Evolutionary conservation across 2,113 vertebrate species (phyloP).

Genomic region (Trogon surrucura): DNA sequence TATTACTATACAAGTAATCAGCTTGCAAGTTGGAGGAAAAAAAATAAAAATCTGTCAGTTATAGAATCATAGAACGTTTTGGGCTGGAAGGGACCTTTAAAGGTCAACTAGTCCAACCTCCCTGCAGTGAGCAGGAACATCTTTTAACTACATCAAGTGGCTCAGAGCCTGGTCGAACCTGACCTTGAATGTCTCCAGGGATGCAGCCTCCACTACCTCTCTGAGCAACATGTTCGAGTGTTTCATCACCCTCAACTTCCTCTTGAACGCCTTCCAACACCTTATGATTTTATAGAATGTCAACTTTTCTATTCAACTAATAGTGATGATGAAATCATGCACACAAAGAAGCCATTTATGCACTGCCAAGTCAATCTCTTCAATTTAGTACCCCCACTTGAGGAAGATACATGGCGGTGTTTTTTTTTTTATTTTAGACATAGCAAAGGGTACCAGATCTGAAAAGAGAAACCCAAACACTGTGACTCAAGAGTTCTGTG

Average conservation of each 20-base stretch:
- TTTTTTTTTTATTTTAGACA: background rate
- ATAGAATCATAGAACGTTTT: too few relatives aligned
- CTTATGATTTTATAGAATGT: fast-evolving
- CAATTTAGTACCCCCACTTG: background rate
- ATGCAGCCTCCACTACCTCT: too few relatives aligned
- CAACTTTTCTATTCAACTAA: background rate
- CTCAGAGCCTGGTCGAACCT: too few relatives aligned
- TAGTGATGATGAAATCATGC: background rate
- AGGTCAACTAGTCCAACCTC: too few relatives aligned
- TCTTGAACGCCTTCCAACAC: background rate
- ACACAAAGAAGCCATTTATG: background rate
- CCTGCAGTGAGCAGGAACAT: too few relatives aligned
- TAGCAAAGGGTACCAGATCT: background rate
- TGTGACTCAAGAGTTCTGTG: background rate
- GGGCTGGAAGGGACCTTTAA: too few relatives aligned
- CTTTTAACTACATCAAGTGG: too few relatives aligned
- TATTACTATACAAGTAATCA: background rate
- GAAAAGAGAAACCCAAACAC: background rate
- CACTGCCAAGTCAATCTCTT: background rate
- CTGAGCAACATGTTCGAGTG: too few relatives aligned
- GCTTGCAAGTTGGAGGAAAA: background rate
- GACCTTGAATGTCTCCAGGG: too few relatives aligned
- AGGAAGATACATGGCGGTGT: background rate
- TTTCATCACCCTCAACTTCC: too few relatives aligned
- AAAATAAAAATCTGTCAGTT: background rate